Base-by-base conservation (phyloP, 2,797 vertebrate genomes). In the Silurus lanzhouensis region DNA sequence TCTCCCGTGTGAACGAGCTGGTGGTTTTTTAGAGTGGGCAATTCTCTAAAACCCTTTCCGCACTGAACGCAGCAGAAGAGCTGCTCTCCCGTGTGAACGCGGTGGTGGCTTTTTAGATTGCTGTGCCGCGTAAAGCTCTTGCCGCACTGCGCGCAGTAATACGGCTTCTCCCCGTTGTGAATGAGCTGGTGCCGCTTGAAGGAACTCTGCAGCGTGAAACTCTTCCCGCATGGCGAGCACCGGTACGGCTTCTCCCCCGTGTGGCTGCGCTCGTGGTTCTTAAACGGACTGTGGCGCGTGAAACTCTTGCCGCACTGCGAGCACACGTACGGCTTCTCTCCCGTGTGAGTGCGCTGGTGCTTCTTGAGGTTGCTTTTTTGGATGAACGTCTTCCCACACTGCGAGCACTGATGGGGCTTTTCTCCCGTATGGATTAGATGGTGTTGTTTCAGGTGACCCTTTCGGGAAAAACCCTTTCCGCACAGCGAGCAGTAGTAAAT, bases 1-100 rank as follows among this genome's bases (percentile, higher is more conserved):
- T 79, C 77, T 79, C 77, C 77, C 9, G 77, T 79, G 13, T 79
- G 77, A 25, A 79, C n/a, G 31, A 79, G 77, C 58, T 79, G 77
- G 77, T 79, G 77, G 38, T 15, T 61, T n/a, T 79, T 63, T 46
- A 79, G 63, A n/a, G 77, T 61, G 44, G 38, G 9, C n/a, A 46
- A 8, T 1, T 79, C 77, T 46, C 13, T 7, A 15, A 79, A 79
- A 44, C 60, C 7, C 60, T 79, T 79, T 2, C 60, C 77, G 0
- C 77, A 79, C 19, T 79, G 76, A 2, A 46, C 14, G 38, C 76
- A 79, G 13, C 31, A 63, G 15, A 14, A 79, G 19, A 63, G 58
- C 76, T 61, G 58, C 31, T 79, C 76, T 22, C 76, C 76, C 1
- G 58, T 79, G 58, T 79, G 76, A 44, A 63, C 1, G 12, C 76